These are phyloP conservation scores for Mobula hypostoma DNA, from an alignment of 2,113 vertebrate species.

Conservation along the genomic window DNA sequence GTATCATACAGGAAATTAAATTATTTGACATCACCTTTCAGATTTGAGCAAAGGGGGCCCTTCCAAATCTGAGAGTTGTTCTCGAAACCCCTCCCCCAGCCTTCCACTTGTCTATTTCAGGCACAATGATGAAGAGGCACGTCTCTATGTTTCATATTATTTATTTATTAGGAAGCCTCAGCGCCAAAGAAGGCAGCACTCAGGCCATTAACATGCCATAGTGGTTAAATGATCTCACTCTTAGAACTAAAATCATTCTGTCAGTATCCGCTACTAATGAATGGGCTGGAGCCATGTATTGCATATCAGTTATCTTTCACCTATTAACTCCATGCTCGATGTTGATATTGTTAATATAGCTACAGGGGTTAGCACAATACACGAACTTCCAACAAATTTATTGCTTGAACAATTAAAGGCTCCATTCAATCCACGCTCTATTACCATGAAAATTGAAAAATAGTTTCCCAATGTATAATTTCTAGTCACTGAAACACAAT, in stretches of 20 bases:
- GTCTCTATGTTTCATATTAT: constrained; percentile 50
- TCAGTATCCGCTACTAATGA: constrained; percentile 37
- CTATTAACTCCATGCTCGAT: not conserved
- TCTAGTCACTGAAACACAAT: not conserved
- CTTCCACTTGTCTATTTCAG: constrained; percentile 6
- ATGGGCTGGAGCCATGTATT: not conserved
- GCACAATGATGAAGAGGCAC: constrained; percentile 37
- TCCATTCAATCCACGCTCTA: not conserved
- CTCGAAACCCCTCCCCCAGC: constrained; percentile 34
- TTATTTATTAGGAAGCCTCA: constrained; percentile 60
- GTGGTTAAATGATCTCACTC: constrained; percentile 46
- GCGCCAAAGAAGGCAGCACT: constrained; percentile 46
- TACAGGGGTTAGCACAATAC: not conserved
- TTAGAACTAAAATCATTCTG: constrained; percentile 40
- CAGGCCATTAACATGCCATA: constrained; percentile 44
- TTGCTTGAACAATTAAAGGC: not conserved
- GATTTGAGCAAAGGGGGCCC: not conserved
- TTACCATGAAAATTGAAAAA: not conserved
- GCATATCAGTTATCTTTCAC: not conserved
- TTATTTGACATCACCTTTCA: constrained; percentile 8
- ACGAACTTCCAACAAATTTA: not conserved
- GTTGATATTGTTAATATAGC: not conserved
- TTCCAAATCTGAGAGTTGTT: constrained; percentile 32
- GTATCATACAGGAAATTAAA: not conserved
- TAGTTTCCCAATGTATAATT: not conserved